Evolutionary conservation across 2,113 vertebrate species (phyloP), one percentile per base, ranked within the genome.

Genomic region (Ammodytes marinus): DNA sequence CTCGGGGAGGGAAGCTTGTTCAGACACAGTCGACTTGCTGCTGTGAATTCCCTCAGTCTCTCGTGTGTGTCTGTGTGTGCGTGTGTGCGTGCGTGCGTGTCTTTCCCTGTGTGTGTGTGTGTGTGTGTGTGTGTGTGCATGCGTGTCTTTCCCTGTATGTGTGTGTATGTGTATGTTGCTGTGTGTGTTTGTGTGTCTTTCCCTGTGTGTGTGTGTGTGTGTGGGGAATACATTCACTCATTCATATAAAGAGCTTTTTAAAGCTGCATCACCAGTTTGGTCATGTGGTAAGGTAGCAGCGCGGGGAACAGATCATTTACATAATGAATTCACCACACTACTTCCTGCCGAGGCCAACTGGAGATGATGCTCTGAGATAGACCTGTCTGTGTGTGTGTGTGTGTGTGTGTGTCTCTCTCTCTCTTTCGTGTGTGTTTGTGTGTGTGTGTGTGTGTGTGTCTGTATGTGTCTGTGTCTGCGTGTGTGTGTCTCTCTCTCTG

Each of bases 241-340:
- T 60, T 82, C 55, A 70, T 5, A 6, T 70, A 40, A 43, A 75
- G 71, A 74, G 69, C 47, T 68, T 55, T 78, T 68, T 58, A 45
- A 57, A 74, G 55, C 58, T 5, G 53, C 77, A 83, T 90, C 82
- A 86, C 79, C 82, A 52, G 84, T 89, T 72, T 74, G 84, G 79
- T 88, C 80, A 88, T 86, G 85, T 89, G 86, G 70, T 67, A 19
- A n/a, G 35, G 70, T 57, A 49, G 80, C 70, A 55, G 63, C 78
- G 77, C 10, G 19, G 66, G 12, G 79, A 78, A 79, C 57, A 77
- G 73, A 82, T 43, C 7, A 87, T 91, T 88, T 89, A 79, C 88
- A 87, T 91, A 89, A 88, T 92, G 82, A 86, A 90, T 91, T 90
- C 65, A 88, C 85, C 86, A 79, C 79, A 47, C 66, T 54, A 79